A percentile compares a stretch with the other conserved stretches of the same genome.
Evolutionary conservation across 2,797 vertebrate genomes (phyloP).

Genomic region (Enoplosus armatus): DNA sequence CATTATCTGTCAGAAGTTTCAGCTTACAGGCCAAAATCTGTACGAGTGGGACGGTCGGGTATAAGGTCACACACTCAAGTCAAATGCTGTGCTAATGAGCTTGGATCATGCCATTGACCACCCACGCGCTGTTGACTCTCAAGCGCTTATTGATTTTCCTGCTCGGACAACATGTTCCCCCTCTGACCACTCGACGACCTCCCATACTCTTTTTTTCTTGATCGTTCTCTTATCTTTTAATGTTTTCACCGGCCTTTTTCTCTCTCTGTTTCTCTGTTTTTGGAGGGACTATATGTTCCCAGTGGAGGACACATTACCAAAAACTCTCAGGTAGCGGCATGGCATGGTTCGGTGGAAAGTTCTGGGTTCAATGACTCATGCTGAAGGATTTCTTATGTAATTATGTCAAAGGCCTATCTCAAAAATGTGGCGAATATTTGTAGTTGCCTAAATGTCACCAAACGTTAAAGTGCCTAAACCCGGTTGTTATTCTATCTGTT

Average conservation of each 20-base stretch:
- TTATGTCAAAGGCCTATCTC: background rate
- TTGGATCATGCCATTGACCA: conserved; percentile 62
- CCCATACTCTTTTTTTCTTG: conserved; percentile 32
- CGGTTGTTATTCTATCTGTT: no score
- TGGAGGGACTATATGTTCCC: conserved; percentile 11
- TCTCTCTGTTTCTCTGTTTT: conserved; percentile 8
- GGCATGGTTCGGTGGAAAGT: background rate
- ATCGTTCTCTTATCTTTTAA: conserved; percentile 41
- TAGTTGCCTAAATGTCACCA: no score
- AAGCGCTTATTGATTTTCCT: conserved; percentile 66
- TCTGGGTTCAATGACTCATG: background rate
- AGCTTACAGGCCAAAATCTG: conserved; percentile 10
- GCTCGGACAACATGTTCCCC: conserved; percentile 48
- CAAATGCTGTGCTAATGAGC: conserved; percentile 74
- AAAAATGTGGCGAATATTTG: background rate
- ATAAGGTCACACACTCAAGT: conserved; percentile 65
- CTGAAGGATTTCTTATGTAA: background rate
- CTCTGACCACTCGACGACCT: conserved; percentile 52
- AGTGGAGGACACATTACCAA: background rate
- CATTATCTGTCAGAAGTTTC: conserved; percentile 35
- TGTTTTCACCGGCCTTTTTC: conserved; percentile 37
- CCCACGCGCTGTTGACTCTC: conserved; percentile 65
- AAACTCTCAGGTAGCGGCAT: background rate
- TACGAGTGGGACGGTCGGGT: conserved; percentile 25
- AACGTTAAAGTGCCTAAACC: background rate